phyloP scores from a whole-genome alignment of 1,140 invertebrate genomes.

The Gryon sp. region DNA sequence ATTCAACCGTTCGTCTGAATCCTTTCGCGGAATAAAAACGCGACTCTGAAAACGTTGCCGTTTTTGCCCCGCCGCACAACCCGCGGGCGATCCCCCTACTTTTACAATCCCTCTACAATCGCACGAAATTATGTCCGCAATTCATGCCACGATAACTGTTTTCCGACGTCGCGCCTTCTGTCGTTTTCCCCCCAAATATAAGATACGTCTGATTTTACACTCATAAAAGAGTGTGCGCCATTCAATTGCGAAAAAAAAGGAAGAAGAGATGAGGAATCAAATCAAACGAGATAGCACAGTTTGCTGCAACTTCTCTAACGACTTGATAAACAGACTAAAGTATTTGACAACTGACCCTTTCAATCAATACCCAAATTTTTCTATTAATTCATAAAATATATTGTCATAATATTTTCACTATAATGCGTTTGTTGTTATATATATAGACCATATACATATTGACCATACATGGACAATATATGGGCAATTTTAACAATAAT shows the following conservation, averaged over 20 bases:
- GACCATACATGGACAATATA: too few relatives aligned
- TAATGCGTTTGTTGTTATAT: too few relatives aligned
- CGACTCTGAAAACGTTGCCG: constrained; percentile 27
- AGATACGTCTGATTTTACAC: constrained; percentile 43
- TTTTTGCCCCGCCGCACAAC: neutral
- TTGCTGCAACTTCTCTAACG: neutral
- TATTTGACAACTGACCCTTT: too few relatives aligned
- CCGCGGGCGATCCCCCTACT: constrained; percentile 15
- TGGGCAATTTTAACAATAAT: too few relatives aligned
- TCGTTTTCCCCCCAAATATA: constrained; percentile 13
- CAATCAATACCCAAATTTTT: too few relatives aligned
- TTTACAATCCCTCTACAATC: constrained; percentile 41
- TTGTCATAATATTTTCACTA: too few relatives aligned
- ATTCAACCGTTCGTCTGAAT: constrained; percentile 40
- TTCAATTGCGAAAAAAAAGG: constrained; percentile 9
- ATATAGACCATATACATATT: too few relatives aligned
- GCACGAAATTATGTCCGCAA: constrained; percentile 46
- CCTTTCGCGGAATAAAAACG: constrained; percentile 38
- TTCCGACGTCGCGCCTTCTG: constrained; percentile 14
- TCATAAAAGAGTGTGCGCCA: constrained; percentile 33
- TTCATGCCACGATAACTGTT: constrained; percentile 13
- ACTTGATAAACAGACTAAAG: too few relatives aligned
- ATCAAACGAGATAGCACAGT: constrained; percentile 16
- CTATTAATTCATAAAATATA: too few relatives aligned
- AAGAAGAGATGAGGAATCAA: constrained; percentile 27